Evolutionary conservation across 2,888 invertebrate species (phyloP), one percentile per base, ranked within the genome.

Genomic region (Neocrepidodera transversa): DNA sequence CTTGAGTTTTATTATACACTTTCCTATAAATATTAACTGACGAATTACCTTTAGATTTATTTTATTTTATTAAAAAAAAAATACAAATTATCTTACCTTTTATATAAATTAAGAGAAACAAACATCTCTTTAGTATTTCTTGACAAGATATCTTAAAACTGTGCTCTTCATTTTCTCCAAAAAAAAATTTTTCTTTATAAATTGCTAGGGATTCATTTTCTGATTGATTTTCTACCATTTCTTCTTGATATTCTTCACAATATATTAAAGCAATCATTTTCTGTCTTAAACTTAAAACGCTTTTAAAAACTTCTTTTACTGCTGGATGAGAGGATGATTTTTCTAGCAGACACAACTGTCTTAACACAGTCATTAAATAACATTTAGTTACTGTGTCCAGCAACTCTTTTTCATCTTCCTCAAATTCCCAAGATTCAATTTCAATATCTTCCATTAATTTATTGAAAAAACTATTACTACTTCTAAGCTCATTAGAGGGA

Each of bases 41-140:
- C n/a, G n/a, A n/a, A n/a, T n/a, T n/a, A n/a, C n/a, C n/a, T n/a
- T n/a, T n/a, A n/a, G n/a, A n/a, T n/a, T n/a, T n/a, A n/a, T n/a
- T n/a, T n/a, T n/a, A n/a, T n/a, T n/a, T n/a, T n/a, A n/a, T n/a
- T n/a, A n/a, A n/a, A n/a, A n/a, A n/a, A n/a, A n/a, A 20, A 23
- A 43, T 23, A n/a, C 11, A 43, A 8, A 7, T 16, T 11, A 45
- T 48, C 69, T 66, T 63, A 76, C 82, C 80, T 69, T 79, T 78
- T 2, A 85, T 80, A 58, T 79, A 82, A 28, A 83, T 73, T 26
- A 85, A 67, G 17, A 85, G 75, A 68, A 84, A 82, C 18, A 83
- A 70, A 67, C 82, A 82, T 61, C 82, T 77, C 45, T 80, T 77
- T 40, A 85, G 71, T 3, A 82, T 78, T 35, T 77, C 76, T 47